Percentiles rank a stretch among this genome's conserved stretches.
Evolutionary conservation across 2,113 vertebrate species (phyloP).

Genomic region (Prionailurus bengalensis): DNA sequence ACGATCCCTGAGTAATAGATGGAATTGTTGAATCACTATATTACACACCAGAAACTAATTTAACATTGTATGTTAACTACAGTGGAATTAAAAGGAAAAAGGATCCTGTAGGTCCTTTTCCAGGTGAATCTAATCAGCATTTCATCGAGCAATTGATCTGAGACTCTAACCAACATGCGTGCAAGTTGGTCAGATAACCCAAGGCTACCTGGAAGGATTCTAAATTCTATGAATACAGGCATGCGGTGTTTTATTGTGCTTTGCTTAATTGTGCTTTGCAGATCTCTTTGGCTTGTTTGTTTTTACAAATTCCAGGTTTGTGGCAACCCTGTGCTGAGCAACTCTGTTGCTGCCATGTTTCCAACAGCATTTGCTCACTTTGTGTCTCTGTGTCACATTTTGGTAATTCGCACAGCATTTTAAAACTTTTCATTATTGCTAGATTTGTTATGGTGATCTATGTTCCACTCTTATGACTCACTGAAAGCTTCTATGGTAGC

Average conservation of each 20-base stretch:
- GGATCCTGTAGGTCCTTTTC: background rate
- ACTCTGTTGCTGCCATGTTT: background rate
- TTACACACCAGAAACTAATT: background rate
- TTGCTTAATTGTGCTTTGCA: background rate
- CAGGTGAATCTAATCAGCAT: background rate
- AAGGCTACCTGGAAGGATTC: background rate
- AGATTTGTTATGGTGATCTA: background rate
- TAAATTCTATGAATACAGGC: background rate
- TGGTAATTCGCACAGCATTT: background rate
- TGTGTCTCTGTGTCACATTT: background rate
- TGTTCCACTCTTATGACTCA: background rate
- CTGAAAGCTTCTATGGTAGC: background rate
- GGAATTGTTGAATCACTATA: background rate
- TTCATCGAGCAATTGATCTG: background rate
- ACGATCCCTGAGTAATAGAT: background rate
- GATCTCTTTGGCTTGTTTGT: background rate
- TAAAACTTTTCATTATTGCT: background rate
- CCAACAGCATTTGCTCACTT: background rate
- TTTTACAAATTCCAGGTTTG: background rate
- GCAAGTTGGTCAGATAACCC: background rate
- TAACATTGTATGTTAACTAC: background rate
- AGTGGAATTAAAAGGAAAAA: background rate
- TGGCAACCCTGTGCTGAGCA: background rate
- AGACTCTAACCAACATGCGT: background rate
- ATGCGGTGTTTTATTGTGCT: background rate